These are phyloP conservation scores for Urosaurus nigricauda DNA, from an alignment of 2,797 vertebrate species.

Conservation along the genomic window DNA sequence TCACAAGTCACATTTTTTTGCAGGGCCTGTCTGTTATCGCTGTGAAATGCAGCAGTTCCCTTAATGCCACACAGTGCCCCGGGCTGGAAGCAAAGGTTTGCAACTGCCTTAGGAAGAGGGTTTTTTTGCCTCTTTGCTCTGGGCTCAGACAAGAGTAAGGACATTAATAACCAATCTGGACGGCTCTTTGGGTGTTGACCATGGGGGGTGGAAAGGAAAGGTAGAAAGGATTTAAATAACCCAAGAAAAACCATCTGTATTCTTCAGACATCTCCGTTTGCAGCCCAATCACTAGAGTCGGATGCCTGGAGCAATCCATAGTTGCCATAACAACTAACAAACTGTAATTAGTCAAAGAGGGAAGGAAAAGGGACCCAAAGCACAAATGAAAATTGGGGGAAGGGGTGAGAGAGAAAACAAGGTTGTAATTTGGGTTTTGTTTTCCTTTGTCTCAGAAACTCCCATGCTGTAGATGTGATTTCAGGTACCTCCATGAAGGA, in stretches of 20 bases:
- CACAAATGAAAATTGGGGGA: constrained; percentile 47
- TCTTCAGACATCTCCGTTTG: constrained; percentile 63
- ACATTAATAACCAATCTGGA: rapidly evolving
- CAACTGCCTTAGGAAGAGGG: not conserved
- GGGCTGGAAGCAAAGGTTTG: constrained; percentile 13
- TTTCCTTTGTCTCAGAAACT: constrained; percentile 50
- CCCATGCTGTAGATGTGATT: constrained; percentile 34
- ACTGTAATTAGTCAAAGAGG: constrained; percentile 77
- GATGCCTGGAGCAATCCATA: constrained; percentile 62
- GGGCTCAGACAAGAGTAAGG: not conserved
- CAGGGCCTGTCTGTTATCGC: constrained; percentile 20
- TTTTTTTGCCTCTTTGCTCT: constrained; percentile 24
- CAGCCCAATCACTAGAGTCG: constrained; percentile 64
- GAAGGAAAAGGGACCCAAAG: constrained; percentile 66
- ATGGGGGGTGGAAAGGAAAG: not conserved
- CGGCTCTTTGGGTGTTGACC: not conserved
- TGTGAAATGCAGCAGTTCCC: constrained; percentile 39
- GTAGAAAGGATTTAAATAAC: constrained; percentile 32
- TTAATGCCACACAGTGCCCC: constrained; percentile 16
- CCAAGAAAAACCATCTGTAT: constrained; percentile 56
- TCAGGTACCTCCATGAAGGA: constrained; percentile 5
- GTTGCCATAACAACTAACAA: constrained; percentile 82
- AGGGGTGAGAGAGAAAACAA: not conserved
- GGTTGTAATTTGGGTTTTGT: constrained; percentile 49
- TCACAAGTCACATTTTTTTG: not conserved